phyloP scores from a whole-genome alignment of 2,797 vertebrate species.

The Botia kubotai region DNA sequence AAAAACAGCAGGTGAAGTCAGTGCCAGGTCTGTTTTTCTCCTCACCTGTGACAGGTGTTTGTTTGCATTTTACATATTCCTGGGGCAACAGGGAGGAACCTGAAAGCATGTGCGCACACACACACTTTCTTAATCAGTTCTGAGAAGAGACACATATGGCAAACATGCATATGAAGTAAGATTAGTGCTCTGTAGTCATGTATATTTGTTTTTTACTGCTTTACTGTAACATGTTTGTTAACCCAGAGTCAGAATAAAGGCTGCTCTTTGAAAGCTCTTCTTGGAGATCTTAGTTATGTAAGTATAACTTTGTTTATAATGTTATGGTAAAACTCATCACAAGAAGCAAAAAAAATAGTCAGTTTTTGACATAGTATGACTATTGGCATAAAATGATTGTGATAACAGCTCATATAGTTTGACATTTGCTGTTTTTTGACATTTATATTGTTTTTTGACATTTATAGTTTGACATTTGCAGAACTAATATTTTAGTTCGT shows the following conservation, averaged over 20 bases:
- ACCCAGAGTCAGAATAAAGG: neutral
- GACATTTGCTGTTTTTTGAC: neutral
- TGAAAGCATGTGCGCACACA: neutral
- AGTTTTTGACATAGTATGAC: neutral
- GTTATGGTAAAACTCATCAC: neutral
- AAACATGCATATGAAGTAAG: conserved; percentile 5
- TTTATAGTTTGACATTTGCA: neutral
- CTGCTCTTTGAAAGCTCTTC: neutral
- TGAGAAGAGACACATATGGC: conserved; percentile 8
- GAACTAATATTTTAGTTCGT: neutral
- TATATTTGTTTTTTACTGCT: neutral
- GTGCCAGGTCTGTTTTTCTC: conserved; percentile 51
- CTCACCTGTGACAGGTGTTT: conserved; percentile 58
- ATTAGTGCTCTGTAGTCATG: neutral
- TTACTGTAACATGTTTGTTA: neutral
- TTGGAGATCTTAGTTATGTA: neutral
- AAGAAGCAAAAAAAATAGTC: neutral
- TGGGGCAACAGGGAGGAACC: conserved; percentile 43
- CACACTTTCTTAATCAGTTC: neutral
- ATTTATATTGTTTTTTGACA: too few relatives aligned
- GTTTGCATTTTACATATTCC: conserved; percentile 23
- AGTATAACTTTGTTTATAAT: neutral
- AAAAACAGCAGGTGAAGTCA: conserved; percentile 66
- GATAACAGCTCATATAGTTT: too few relatives aligned
- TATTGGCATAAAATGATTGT: too few relatives aligned